A percentile compares a stretch with the other conserved stretches of the same genome.
These are phyloP conservation scores for Plecturocebus donacophilus DNA, from an alignment of 2,113 vertebrate species.

Conservation along the genomic window DNA sequence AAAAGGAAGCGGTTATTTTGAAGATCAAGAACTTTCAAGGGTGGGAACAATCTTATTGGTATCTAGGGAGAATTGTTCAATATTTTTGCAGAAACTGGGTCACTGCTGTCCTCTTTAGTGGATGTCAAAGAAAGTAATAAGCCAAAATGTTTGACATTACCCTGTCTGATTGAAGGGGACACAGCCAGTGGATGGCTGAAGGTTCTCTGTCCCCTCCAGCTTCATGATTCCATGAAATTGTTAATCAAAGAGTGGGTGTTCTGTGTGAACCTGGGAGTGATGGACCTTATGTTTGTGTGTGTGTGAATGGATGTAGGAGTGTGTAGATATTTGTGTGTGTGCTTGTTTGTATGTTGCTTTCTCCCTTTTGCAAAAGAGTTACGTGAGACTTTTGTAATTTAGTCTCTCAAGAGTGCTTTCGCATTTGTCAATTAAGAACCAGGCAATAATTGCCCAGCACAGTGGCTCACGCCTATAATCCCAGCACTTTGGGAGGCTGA, in stretches of 20 bases:
- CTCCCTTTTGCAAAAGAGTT: background rate
- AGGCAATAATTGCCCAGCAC: fast-evolving
- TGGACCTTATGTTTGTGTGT: background rate
- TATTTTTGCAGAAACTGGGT: conserved; percentile 13
- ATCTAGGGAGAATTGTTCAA: background rate
- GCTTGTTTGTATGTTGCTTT: background rate
- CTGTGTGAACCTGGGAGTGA: background rate
- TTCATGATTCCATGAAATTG: background rate
- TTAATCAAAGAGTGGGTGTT: background rate
- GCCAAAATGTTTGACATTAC: background rate
- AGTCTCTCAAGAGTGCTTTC: background rate
- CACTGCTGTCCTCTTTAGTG: background rate
- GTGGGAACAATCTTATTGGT: background rate
- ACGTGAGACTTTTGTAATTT: background rate
- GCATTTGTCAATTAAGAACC: background rate
- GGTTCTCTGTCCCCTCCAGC: background rate
- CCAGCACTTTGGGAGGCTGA: too few species aligned
- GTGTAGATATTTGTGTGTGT: fast-evolving
- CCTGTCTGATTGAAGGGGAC: background rate
- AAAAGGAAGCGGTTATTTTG: background rate
- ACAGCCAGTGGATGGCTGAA: background rate
- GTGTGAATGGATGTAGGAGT: background rate
- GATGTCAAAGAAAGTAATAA: background rate
- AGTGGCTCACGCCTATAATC: too few species aligned
- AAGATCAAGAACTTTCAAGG: background rate